phyloP scores from a whole-genome alignment of 23 tunicate genomes.

The Pegea sp. region DNA sequence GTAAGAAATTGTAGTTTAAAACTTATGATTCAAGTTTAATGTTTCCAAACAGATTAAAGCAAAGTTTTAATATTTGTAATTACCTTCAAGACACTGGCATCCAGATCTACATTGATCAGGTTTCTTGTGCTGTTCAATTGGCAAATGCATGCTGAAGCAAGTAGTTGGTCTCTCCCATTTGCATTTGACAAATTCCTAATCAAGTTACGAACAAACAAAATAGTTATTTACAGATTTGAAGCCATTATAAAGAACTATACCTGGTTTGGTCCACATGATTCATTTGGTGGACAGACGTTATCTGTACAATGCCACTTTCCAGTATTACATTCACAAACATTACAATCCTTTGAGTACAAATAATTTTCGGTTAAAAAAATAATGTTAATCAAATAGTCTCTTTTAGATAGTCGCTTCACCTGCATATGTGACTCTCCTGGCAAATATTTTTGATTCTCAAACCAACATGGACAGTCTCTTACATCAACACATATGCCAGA shows the following conservation, averaged over 20 bases:
- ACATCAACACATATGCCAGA: constrained; percentile 63
- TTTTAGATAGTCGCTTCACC: constrained; percentile 10
- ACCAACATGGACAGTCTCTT: constrained; percentile 75
- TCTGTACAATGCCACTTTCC: constrained; percentile 98
- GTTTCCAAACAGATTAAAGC: neutral
- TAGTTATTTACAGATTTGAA: no score
- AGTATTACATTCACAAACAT: constrained; percentile 95
- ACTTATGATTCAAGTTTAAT: neutral
- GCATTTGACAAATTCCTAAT: constrained; percentile 78
- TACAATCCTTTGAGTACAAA: constrained; percentile 54
- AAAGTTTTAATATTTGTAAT: neutral
- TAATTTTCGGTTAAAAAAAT: neutral
- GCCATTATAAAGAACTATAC: constrained; percentile 12
- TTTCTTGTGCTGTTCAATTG: constrained; percentile 74
- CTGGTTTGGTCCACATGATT: constrained; percentile 62
- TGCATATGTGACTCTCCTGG: constrained; percentile 91
- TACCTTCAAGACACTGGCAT: constrained; percentile 92
- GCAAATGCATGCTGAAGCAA: constrained; percentile 97
- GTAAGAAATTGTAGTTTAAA: no score
- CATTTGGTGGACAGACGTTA: constrained; percentile 73
- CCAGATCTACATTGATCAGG: constrained; percentile 95
- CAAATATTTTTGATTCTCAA: constrained; percentile 50
- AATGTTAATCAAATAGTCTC: neutral
- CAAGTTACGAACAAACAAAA: no score
- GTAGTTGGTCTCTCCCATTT: constrained; percentile 75